Evolutionary conservation across 37 sponge, comb jelly and placozoan genomes (phyloP), one percentile per base, ranked within the genome.

Genomic region (Cladorhizidae sp.): DNA sequence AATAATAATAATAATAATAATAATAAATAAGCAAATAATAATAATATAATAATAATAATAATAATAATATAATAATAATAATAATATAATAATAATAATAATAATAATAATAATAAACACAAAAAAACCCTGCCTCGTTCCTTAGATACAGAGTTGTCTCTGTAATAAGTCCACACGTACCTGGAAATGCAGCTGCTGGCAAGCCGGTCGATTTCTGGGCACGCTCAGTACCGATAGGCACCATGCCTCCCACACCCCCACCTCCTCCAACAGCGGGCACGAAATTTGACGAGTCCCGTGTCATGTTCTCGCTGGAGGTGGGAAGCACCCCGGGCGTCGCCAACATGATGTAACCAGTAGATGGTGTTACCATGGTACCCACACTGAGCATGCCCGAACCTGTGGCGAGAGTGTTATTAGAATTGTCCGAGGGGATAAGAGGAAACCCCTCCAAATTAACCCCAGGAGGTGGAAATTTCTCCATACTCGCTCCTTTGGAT

Each of bases 211-310:
- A 70, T 57, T 86, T 86, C 45, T 90, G 82, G 0, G 91, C 91
- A 49, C 92, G 79, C 85, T 91, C 92, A 29, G 88, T 91, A 25
- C 92, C 92, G 62, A 91, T 91, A 0, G 92, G 92, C 23, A 81
- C 63, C 58, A 82, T 62, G 25, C 54, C 31, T 0, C 73, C 89
- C 0, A 49, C 58, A 3, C 18, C 43, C 0, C 37, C 45, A 3
- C 20, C 43, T 64, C 38, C 79, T n/a, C 75, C 80, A 1, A 22
- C 29, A 55, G 18, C 8, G 9, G 33, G 52, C 25, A 70, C 2
- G 38, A 18, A 54, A 15, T 35, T 58, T 1, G 32, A 0, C 9
- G 76, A 57, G 11, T 65, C 31, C 1, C 12, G 67, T 28, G 9
- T 31, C 17, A 65, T 12, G 5, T 18, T 31, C 35, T 65, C 67